A percentile compares a stretch with the other conserved stretches of the same genome.
Evolutionary conservation across 2,113 vertebrate genomes (phyloP).

Genomic region (Neomonachus schauinslandi): DNA sequence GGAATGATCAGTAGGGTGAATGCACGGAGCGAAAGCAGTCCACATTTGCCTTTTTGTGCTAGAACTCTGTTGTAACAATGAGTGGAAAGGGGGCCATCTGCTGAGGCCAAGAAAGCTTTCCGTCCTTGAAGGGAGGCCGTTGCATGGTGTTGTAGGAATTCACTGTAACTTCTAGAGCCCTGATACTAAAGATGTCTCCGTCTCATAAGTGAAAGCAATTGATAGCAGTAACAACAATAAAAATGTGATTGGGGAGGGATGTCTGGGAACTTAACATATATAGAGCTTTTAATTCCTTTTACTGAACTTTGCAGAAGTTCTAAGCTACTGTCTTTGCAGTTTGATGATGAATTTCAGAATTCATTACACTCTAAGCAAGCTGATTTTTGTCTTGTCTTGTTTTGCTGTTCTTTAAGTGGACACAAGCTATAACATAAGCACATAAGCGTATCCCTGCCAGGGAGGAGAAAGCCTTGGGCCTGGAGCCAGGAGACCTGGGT

Average conservation of each 20-base stretch:
- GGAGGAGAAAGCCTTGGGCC: not conserved
- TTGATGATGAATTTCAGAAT: not conserved
- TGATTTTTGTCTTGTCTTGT: not conserved
- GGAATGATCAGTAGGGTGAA: not conserved
- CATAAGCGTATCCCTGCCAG: not conserved
- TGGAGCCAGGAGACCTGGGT: not conserved
- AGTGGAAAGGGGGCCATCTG: slow-evolving; percentile 30
- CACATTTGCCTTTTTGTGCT: slow-evolving; percentile 29
- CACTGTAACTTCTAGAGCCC: not conserved
- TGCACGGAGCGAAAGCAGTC: not conserved
- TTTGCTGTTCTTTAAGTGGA: not conserved
- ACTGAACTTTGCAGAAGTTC: slow-evolving; percentile 15
- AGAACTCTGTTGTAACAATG: slow-evolving; percentile 46
- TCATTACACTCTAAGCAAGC: not conserved
- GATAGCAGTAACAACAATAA: not conserved
- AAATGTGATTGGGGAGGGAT: not conserved
- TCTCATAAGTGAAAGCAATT: not conserved
- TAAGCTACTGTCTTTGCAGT: not conserved
- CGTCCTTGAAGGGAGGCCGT: not conserved
- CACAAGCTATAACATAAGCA: not conserved
- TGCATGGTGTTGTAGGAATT: not conserved
- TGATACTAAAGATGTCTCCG: not conserved
- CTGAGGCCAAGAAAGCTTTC: slow-evolving; percentile 37
- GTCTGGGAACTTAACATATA: slow-evolving; percentile 14
- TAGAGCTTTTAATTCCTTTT: not conserved